Conservation (phyloP, 2,797 vertebrate species). For the Arctocebus calabarensis region DNA sequence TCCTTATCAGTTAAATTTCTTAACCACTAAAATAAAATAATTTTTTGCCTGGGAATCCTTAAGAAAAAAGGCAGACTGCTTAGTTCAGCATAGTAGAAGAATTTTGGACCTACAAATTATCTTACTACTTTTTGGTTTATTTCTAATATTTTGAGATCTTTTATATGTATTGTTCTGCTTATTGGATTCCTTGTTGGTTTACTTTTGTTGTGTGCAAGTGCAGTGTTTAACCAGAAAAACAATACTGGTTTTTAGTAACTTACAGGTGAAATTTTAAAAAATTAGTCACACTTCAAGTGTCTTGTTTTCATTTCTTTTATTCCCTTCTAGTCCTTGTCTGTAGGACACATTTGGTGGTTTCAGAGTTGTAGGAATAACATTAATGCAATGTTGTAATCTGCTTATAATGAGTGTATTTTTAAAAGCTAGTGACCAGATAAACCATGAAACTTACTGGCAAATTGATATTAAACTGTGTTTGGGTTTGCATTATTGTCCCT, state of each 20-base stretch:
- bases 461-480: not conserved
- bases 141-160: conserved; percentile 37
- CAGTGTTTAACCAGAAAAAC: conserved; percentile 50
- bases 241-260: conserved; percentile 41
- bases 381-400: not conserved
- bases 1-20: conserved; percentile 46
- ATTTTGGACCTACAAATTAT: conserved; percentile 39
- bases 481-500: not conserved
- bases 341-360: not conserved
- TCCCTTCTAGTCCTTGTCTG: not conserved
- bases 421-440: conserved; percentile 40
- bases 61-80: conserved; percentile 37
- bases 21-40: not conserved
- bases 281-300: not conserved
- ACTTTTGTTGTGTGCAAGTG: conserved; percentile 54
- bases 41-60: conserved; percentile 45
- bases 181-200: conserved; percentile 49
- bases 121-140: conserved; percentile 25
- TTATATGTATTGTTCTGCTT: conserved; percentile 25
- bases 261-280: conserved; percentile 40
- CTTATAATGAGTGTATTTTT: conserved; percentile 36
- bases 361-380: not conserved
- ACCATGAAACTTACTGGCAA: not conserved
- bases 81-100: conserved; percentile 16
- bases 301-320: not conserved